Base-by-base conservation (phyloP, 2,113 vertebrate species). In the Stigmatopora argus region DNA sequence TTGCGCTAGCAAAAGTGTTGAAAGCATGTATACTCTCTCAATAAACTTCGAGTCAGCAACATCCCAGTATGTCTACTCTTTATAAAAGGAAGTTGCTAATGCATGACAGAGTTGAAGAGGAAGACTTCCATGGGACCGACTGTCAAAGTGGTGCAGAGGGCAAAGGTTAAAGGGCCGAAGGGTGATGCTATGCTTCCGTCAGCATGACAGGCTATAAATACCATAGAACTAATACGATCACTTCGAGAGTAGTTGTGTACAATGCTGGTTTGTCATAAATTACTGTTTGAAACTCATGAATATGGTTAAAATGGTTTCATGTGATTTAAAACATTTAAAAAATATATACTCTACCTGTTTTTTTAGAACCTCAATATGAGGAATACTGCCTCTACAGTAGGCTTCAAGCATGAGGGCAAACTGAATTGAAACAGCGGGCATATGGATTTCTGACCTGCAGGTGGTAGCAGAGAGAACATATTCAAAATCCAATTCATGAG, bases 281-380 rank as follows among this genome's bases (percentile, higher is more conserved):
- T 61, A 38, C 38, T 2, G 3, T 46, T 31, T 35, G 17, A 34
- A 63, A 5, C 8, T 21, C 15, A 62, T 19, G 31, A 52, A 6
- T 13, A 23, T 3, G 52, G 10, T 38, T 19, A 13, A 45, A 47
- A 57, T 23, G 41, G 1, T 45, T 52, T 51, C 2, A 19, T 21
- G 11, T 47, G 8, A 60, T 7, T 66, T 19, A 9, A 13, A 2
- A 18, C 46, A n/a, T 46, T 17, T 62, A 35, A 11, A 47, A 35
- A 51, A 2, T 0, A 3, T 31, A 31, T 31, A 31, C 3, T 47
- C 56, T 79, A 94, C 97, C 95, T 99, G 97, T 85, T 95, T 97
- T 71, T 94, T 96, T 71, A 99, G 92, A 75, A 96, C 94, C 78
- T 98, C 97, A 92, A 99, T 98, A 76, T 99, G 96, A 72, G 94